Percentiles rank a stretch among this genome's conserved stretches.
phyloP scores from a whole-genome alignment of 2,888 invertebrate genomes.

The Girardia tigrina region DNA sequence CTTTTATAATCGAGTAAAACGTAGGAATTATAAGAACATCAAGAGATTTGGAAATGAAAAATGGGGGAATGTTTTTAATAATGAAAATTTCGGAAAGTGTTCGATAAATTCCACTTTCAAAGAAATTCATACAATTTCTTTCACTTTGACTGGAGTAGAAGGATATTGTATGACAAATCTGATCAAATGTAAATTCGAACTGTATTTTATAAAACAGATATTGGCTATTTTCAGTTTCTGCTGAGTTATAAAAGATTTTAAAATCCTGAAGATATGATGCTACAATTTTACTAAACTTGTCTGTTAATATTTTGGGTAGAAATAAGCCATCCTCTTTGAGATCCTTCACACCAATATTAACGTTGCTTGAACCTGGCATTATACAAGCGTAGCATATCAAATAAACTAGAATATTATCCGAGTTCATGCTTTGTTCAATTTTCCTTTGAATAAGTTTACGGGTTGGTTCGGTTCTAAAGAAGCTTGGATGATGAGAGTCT shows the following conservation, averaged over 20 bases:
- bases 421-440: neutral
- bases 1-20: neutral
- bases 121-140: neutral
- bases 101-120: neutral
- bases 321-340: neutral
- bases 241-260: neutral
- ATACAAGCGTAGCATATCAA: neutral
- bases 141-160: neutral
- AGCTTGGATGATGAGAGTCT: neutral
- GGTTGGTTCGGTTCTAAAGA: neutral
- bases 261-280: neutral
- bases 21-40: neutral
- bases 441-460: neutral
- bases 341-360: neutral
- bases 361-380: neutral
- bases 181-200: neutral
- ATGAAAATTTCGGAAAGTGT: neutral
- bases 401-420: neutral
- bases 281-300: neutral
- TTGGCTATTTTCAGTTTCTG: neutral
- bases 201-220: neutral
- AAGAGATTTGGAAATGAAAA: neutral
- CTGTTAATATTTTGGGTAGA: neutral
- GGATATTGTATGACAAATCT: neutral
- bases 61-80: neutral